Evolutionary conservation across 2,797 vertebrate genomes (phyloP).

Genomic region (Sebastes nivosus): DNA sequence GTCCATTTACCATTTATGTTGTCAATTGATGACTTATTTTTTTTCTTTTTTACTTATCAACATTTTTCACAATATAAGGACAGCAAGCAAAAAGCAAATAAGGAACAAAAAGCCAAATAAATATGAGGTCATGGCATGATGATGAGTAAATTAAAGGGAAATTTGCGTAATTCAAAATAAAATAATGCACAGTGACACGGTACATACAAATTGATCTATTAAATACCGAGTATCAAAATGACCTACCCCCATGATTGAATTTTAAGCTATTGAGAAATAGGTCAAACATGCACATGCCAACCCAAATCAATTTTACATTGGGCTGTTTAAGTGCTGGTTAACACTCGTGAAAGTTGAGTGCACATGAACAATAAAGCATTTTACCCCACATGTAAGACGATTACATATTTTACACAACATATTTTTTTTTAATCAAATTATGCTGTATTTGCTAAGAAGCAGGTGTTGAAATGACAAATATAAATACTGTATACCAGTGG

Average conservation of each 20-base stretch:
- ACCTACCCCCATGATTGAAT: no score
- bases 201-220: background rate
- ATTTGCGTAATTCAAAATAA: background rate
- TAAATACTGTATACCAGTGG: background rate
- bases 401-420: background rate
- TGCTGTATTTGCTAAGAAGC: background rate
- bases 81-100: background rate
- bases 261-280: no score
- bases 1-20: no score
- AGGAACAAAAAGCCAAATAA: background rate
- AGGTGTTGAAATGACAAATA: background rate
- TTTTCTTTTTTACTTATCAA: fast-evolving
- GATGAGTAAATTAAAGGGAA: background rate
- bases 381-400: no score
- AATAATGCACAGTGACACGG: background rate
- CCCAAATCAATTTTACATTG: background rate
- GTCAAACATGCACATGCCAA: background rate
- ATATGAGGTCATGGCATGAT: background rate
- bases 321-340: background rate
- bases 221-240: no score
- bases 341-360: background rate
- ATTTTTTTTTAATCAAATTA: background rate
- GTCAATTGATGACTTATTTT: background rate
- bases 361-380: background rate
- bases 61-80: background rate